Evolutionary conservation across 2,888 invertebrate genomes (phyloP).

Genomic region (Gortyna flavago): DNA sequence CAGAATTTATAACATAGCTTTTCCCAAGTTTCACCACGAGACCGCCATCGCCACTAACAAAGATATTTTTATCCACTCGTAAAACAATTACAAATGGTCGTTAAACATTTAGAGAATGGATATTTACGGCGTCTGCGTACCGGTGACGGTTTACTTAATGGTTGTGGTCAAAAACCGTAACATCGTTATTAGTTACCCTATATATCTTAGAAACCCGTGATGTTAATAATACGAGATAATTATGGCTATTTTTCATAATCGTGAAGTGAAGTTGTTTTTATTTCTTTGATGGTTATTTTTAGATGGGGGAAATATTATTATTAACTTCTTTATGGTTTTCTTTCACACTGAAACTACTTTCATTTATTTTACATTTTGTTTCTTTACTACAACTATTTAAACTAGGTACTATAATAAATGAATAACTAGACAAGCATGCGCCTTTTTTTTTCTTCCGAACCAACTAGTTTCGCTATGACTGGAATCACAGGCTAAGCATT

Average conservation of each 20-base stretch:
- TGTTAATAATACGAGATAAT: constrained; percentile 14
- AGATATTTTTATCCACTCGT: constrained; percentile 56
- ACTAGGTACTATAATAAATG: neutral
- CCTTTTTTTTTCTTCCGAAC: neutral
- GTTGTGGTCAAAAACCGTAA: constrained; percentile 53
- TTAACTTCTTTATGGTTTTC: neutral
- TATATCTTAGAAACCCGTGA: constrained; percentile 47
- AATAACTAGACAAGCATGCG: neutral
- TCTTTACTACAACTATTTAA: neutral
- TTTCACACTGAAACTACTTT: neutral
- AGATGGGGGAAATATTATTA: neutral
- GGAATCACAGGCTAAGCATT: neutral
- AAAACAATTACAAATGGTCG: constrained; percentile 64
- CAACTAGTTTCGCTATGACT: neutral
- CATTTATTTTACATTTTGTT: neutral
- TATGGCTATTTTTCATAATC: constrained; percentile 4
- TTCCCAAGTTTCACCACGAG: neutral
- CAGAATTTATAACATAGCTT: neutral
- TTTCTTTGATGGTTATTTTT: constrained; percentile 3
- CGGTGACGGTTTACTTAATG: constrained; percentile 58
- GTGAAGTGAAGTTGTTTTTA: constrained; percentile 4
- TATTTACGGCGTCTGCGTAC: constrained; percentile 58
- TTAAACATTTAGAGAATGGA: constrained; percentile 57
- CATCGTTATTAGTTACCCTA: constrained; percentile 42
- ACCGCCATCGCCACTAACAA: constrained; percentile 15